Conservation (phyloP, 2,797 vertebrate species). For the Masticophis lateralis region DNA sequence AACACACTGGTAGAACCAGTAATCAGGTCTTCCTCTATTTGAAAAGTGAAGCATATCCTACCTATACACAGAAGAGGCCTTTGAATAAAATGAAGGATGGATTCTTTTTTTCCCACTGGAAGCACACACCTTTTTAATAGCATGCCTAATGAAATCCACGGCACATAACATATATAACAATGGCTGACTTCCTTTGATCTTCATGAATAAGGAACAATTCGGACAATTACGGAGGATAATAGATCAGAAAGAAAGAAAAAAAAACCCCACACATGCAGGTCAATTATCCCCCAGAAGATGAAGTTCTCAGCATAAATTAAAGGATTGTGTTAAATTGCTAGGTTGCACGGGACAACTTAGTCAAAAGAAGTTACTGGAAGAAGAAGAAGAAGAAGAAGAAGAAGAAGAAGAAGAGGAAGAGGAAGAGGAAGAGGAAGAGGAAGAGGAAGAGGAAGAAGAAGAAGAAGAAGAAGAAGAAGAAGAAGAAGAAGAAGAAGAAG, state of each 20-base stretch:
- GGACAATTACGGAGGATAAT: neutral
- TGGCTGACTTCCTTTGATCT: neutral
- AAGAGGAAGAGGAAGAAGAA: no score
- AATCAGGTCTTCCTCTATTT: neutral
- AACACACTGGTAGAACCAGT: neutral
- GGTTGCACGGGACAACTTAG: neutral
- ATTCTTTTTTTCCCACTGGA: rapidly evolving
- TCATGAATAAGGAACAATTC: neutral
- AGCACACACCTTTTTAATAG: neutral
- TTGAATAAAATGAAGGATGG: neutral
- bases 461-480: no score
- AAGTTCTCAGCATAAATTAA: neutral
- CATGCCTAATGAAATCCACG: neutral
- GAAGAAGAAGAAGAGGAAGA: no score
- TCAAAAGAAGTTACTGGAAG: neutral
- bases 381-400: neutral
- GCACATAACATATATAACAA: neutral
- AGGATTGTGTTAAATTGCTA: neutral
- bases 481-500: no score
- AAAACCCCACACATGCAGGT: neutral
- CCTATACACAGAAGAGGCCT: neutral
- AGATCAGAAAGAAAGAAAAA: neutral
- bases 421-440: no score
- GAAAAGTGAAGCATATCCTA: neutral
- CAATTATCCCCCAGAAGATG: neutral